These are phyloP conservation scores for Nineta flava DNA, from an alignment of 2,888 invertebrate species.

Conservation along the genomic window DNA sequence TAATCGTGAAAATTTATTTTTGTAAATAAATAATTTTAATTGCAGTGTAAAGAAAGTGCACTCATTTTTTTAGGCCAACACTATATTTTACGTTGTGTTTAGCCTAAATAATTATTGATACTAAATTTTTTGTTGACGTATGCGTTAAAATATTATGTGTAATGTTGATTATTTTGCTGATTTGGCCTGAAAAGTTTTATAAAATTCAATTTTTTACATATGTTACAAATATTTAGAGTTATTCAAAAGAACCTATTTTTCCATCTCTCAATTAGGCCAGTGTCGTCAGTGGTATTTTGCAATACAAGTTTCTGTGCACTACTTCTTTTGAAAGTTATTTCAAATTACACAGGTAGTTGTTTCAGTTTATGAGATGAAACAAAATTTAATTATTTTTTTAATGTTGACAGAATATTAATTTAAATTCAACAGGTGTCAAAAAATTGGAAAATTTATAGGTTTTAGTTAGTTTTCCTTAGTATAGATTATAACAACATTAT, in stretches of 20 bases:
- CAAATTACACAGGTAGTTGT: too few relatives aligned
- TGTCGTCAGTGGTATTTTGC: neutral
- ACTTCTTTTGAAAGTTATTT: neutral
- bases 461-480: too few relatives aligned
- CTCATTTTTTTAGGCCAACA: slow-evolving; percentile 6
- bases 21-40: neutral
- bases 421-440: neutral
- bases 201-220: too few relatives aligned
- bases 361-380: too few relatives aligned
- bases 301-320: neutral
- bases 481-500: too few relatives aligned
- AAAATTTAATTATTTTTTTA: too few relatives aligned
- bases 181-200: neutral
- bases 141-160: neutral
- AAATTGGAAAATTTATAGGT: too few relatives aligned
- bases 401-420: too few relatives aligned
- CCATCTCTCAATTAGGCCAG: too few relatives aligned
- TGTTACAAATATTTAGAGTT: too few relatives aligned
- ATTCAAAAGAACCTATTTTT: too few relatives aligned
- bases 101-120: slow-evolving; percentile 4
- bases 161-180: neutral
- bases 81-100: neutral
- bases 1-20: neutral
- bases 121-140: slow-evolving; percentile 4
- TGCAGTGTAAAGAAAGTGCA: neutral